Evolutionary conservation across 2,113 vertebrate species (phyloP).

Genomic region (Gallinago jamesoni): DNA sequence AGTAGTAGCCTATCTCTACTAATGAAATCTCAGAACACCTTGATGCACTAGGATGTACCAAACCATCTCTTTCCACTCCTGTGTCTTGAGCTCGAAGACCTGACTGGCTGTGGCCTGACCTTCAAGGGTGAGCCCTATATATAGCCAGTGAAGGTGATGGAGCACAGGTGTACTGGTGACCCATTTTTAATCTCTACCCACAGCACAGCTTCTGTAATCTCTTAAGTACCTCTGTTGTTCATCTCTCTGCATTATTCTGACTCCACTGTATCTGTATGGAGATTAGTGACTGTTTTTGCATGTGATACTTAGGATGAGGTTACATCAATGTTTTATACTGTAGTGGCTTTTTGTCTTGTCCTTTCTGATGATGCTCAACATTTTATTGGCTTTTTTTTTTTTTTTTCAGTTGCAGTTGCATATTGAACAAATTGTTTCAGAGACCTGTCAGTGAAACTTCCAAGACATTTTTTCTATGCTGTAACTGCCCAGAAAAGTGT

Average conservation of each 20-base stretch:
- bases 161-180: not conserved
- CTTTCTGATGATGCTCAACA: not conserved
- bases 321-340: not conserved
- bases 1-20: not conserved
- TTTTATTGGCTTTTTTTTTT: not conserved
- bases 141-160: not conserved
- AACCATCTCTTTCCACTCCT: not conserved
- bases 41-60: not conserved
- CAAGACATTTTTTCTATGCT: not conserved
- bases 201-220: not conserved
- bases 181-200: not conserved
- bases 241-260: not conserved
- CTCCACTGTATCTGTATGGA: not conserved
- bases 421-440: not conserved
- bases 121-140: not conserved
- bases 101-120: not conserved
- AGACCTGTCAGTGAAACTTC: not conserved
- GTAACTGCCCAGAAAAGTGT: not conserved
- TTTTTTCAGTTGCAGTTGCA: not conserved
- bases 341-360: not conserved
- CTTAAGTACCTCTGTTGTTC: not conserved
- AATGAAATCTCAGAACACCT: not conserved
- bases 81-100: not conserved
- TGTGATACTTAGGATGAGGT: not conserved
- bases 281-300: not conserved